Evolutionary conservation across 35 echinoderm and acorn worm species (phyloP), one percentile per base, ranked within the genome.

Genomic region (Apostichopus parvimensis): DNA sequence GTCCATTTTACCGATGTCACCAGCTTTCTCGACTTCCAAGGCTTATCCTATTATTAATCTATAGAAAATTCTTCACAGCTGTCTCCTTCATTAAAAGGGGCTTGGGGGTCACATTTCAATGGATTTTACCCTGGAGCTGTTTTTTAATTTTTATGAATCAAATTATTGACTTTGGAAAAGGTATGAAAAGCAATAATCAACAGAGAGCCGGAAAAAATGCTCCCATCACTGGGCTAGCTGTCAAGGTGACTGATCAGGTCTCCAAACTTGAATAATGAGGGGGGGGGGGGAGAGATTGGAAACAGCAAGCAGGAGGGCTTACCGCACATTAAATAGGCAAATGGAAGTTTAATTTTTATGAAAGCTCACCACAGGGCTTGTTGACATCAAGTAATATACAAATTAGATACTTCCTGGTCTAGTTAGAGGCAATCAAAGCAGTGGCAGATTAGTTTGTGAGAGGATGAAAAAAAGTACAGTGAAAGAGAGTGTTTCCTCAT

Each of bases 381-480:
- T 82, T 57, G 79, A 54, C 53, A 53, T 53, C 23, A 18, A 68
- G 64, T 15, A 18, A 17, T 82, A 28, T 82, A 15, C 24, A 82
- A 82, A 82, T 82, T 82, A 55, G 79, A 82, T 54, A 28, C 52
- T 82, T 82, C 79, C 79, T 82, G 79, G 79, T 82, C 79, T 54
- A 11, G 79, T 82, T 82, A n/a, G 79, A 45, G 45, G 34, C n/a
- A 82, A 82, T 82, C 54, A 82, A 9, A 45, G 64, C 26, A 28
- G 26, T 28, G 26, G 26, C 26, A 28, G 26, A 28, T 28, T 28
- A 28, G 26, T 28, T 28, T 28, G 26, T 28, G 26, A 28, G 26
- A 28, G 26, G 26, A 28, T 28, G 26, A 28, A 28, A 28, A 28
- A 28, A 28, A 28, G 26, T 28, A 28, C 26, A 28, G 26, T 0